Conservation (phyloP, 2,888 invertebrate species). For the Acanthosepion pharaonis region DNA sequence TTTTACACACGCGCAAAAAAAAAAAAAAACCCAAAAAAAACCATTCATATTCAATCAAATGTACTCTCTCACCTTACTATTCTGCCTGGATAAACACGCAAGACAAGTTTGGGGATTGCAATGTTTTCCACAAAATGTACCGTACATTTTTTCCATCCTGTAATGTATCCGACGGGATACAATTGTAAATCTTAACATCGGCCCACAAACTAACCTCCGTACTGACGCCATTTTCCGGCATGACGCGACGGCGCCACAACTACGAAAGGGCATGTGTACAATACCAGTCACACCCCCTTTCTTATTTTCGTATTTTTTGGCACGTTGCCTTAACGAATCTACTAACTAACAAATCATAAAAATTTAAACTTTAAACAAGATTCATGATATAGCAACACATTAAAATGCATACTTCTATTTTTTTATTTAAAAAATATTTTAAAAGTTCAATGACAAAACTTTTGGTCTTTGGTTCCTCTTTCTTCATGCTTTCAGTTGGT, state of each 20-base stretch:
- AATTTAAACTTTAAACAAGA: too few relatives aligned
- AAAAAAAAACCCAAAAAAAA: accelerated
- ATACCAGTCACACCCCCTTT: not conserved
- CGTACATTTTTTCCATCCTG: not conserved
- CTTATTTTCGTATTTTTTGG: not conserved
- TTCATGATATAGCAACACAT: too few relatives aligned
- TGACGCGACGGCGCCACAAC: not conserved
- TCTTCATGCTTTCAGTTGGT: too few relatives aligned
- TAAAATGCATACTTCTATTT: too few relatives aligned
- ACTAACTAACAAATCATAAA: too few relatives aligned
- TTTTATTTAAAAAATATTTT: too few relatives aligned
- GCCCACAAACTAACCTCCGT: not conserved
- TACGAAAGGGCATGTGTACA: not conserved
- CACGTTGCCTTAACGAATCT: not conserved
- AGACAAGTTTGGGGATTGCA: not conserved
- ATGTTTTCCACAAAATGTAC: constrained; percentile 6
- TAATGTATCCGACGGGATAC: not conserved
- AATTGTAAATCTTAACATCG: not conserved
- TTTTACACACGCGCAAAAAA: not conserved
- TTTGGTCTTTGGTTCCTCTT: too few relatives aligned
- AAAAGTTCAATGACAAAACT: too few relatives aligned
- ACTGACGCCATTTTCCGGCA: constrained; percentile 17
- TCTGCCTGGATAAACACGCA: constrained; percentile 20
- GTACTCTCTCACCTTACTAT: not conserved
- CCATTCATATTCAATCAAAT: too few relatives aligned